Evolutionary conservation across 2,113 vertebrate species (phyloP).

Genomic region (Microcebus lehilahytsara): DNA sequence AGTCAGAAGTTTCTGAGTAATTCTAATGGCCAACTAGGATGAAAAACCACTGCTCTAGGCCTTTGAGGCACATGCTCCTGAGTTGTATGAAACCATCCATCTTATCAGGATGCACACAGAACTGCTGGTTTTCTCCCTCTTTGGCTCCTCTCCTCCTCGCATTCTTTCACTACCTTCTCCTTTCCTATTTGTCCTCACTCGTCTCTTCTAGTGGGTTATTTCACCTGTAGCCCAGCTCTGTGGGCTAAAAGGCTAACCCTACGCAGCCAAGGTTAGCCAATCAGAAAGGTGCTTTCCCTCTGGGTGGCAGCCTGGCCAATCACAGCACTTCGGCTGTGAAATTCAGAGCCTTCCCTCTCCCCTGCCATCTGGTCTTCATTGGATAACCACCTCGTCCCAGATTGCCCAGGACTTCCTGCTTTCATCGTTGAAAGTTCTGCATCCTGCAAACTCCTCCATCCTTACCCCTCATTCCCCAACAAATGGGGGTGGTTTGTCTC

Average conservation of each 20-base stretch:
- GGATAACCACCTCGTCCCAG: neutral
- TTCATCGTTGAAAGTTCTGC: neutral
- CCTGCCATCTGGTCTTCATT: neutral
- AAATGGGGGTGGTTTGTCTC: neutral
- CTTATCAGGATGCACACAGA: neutral
- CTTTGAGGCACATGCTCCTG: neutral
- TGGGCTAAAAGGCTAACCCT: neutral
- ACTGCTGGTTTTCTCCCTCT: neutral
- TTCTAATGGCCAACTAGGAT: neutral
- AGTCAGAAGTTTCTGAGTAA: neutral
- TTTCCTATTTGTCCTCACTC: neutral
- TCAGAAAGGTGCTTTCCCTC: neutral
- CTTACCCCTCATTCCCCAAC: too few species aligned
- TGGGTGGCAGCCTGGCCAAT: neutral
- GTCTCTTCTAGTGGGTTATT: neutral
- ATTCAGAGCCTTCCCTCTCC: neutral
- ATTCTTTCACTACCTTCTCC: neutral
- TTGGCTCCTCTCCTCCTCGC: neutral
- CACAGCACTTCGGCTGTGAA: neutral
- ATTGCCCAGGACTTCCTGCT: neutral
- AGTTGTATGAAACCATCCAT: neutral
- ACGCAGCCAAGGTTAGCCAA: neutral
- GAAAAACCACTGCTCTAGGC: neutral
- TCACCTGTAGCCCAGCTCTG: neutral
- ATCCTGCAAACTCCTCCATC: neutral